phyloP scores from a whole-genome alignment of 2,797 vertebrate genomes.

The Neomorphus geoffroyi region DNA sequence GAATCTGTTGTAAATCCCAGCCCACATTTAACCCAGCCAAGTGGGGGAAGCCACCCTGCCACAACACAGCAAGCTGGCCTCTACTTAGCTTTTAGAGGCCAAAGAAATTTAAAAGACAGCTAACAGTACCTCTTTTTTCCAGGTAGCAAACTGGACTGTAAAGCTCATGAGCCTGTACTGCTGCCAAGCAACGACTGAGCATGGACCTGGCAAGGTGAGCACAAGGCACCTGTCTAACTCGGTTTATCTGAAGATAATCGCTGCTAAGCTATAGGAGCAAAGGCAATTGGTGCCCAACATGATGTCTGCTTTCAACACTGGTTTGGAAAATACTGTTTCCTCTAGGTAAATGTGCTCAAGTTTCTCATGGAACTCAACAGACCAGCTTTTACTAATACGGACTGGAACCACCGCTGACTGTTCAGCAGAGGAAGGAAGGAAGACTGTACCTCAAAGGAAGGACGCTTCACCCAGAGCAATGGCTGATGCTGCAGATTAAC shows the following conservation, averaged over 20 bases:
- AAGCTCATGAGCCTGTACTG: background rate
- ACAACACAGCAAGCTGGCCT: background rate
- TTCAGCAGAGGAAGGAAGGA: background rate
- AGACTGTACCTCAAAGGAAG: background rate
- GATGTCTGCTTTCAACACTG: fast-evolving
- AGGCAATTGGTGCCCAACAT: background rate
- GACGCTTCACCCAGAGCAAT: background rate
- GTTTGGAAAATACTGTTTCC: fast-evolving
- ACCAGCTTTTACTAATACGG: background rate
- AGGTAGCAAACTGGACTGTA: fast-evolving
- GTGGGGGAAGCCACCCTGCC: background rate
- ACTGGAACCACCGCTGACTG: too few relatives aligned
- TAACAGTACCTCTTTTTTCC: background rate
- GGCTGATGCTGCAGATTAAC: background rate
- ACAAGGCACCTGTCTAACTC: background rate
- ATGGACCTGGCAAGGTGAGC: background rate
- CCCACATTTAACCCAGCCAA: background rate
- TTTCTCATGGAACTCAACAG: background rate
- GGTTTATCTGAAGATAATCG: background rate
- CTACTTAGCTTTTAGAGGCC: background rate
- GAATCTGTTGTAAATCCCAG: slow-evolving; percentile 57
- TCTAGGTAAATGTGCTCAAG: fast-evolving
- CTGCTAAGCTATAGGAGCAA: background rate
- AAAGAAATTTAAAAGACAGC: background rate
- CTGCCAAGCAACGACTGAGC: background rate